These are phyloP conservation scores for Semnornis frantzii DNA, from an alignment of 2,113 vertebrate species.

Conservation along the genomic window DNA sequence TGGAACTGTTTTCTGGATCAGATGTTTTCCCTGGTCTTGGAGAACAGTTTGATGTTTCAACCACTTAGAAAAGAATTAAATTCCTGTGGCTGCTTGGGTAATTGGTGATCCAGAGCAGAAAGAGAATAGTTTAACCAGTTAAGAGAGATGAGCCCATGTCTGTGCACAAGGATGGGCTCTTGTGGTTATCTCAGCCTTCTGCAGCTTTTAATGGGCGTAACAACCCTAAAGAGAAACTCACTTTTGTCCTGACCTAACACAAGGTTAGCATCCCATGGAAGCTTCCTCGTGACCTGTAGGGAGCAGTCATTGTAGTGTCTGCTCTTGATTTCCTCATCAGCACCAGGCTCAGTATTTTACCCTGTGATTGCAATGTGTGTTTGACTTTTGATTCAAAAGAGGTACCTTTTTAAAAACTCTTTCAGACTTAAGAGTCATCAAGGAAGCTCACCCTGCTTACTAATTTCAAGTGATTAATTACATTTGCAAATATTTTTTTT, in stretches of 20 bases:
- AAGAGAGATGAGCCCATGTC: not conserved
- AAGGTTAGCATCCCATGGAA: not conserved
- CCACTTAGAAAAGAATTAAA: conserved; percentile 46
- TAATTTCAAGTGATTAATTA: not conserved
- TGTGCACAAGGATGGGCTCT: not conserved
- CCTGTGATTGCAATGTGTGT: not conserved
- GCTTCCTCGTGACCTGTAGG: accelerated
- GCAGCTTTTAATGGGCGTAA: not conserved
- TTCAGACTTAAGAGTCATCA: not conserved
- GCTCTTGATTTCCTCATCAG: not conserved
- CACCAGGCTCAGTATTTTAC: not conserved
- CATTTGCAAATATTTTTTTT: not conserved
- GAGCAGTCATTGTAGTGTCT: accelerated
- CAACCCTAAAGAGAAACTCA: not conserved
- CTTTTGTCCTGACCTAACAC: not conserved
- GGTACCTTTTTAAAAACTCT: not conserved
- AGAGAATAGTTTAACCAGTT: not conserved
- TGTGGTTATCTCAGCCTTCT: not conserved
- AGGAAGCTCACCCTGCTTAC: not conserved
- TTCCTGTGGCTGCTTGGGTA: conserved; percentile 11
- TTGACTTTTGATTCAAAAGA: not conserved
- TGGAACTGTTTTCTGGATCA: conserved; percentile 28
- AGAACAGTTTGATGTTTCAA: not conserved
- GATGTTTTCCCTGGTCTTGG: not conserved
- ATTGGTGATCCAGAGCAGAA: not conserved